Evolutionary conservation across 2,888 invertebrate genomes (phyloP).

Genomic region (Hypomecis punctinalis): DNA sequence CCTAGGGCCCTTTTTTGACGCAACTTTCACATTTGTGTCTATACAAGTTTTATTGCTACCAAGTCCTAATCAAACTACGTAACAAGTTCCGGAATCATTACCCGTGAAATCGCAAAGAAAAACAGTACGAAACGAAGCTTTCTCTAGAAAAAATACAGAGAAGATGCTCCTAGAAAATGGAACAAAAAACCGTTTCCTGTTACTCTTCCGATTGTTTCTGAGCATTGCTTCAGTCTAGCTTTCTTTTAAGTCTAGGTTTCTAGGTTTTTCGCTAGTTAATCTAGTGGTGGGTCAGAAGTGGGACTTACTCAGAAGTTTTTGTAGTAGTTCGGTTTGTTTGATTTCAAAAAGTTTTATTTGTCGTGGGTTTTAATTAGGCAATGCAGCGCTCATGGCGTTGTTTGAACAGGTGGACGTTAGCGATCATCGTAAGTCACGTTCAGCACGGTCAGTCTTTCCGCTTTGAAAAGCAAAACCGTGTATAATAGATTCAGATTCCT

Average conservation of each 20-base stretch:
- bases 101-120: slow-evolving; percentile 32
- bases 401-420: no score
- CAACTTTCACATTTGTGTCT: slow-evolving; percentile 14
- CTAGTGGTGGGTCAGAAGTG: neutral
- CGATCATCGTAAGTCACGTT: no score
- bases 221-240: slow-evolving; percentile 14
- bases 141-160: neutral
- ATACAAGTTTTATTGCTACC: slow-evolving; percentile 25
- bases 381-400: no score
- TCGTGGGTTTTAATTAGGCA: no score
- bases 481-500: no score
- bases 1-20: slow-evolving; percentile 10
- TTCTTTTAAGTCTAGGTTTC: slow-evolving; percentile 3
- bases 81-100: slow-evolving; percentile 25
- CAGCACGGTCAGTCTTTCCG: no score
- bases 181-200: slow-evolving; percentile 10
- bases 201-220: slow-evolving; percentile 23
- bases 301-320: no score
- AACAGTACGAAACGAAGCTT: slow-evolving; percentile 20
- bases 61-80: slow-evolving; percentile 25
- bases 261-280: slow-evolving; percentile 9
- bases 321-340: no score
- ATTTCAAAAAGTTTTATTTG: no score
- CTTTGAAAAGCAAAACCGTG: no score
- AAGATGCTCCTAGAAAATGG: slow-evolving; percentile 9